These are phyloP conservation scores for Blastomussa wellsi DNA, from an alignment of 92 coral and sea anemone species.

Conservation along the genomic window DNA sequence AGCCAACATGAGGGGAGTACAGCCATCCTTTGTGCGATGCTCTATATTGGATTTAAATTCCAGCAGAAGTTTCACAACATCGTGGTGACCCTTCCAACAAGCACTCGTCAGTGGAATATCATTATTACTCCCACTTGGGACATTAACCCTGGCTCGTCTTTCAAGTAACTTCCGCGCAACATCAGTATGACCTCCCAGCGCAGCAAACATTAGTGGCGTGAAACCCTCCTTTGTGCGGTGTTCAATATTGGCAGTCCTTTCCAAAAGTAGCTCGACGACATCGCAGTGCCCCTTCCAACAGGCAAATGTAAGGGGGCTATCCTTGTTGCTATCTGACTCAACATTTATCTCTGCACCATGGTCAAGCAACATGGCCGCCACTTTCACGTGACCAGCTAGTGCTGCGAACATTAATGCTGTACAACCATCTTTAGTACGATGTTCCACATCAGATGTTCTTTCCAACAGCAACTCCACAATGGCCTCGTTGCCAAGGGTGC, in stretches of 20 bases:
- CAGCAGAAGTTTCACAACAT: conserved; percentile 93
- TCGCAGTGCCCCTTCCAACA: conserved; percentile 99
- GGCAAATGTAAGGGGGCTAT: conserved; percentile 99
- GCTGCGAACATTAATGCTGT: conserved; percentile 99
- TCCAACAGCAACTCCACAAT: conserved; percentile 87
- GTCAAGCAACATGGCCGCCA: conserved; percentile 96
- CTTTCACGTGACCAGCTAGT: conserved; percentile 98
- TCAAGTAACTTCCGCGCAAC: conserved; percentile 95
- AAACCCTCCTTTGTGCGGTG: conserved; percentile 99
- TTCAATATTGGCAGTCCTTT: conserved; percentile 95
- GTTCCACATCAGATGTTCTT: conserved; percentile 91
- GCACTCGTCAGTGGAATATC: conserved; percentile 99
- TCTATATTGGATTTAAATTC: conserved; percentile 93
- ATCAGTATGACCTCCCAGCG: conserved; percentile 98
- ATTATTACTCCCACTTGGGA: conserved; percentile 97
- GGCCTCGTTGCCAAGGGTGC: conserved; percentile 98
- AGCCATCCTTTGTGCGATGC: conserved; percentile 99
- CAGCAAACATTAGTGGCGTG: conserved; percentile 99
- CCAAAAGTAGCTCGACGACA: conserved; percentile 91
- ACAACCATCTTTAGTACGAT: conserved; percentile 99
- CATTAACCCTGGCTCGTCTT: conserved; percentile 92
- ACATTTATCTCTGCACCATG: conserved; percentile 96
- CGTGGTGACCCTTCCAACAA: conserved; percentile 99
- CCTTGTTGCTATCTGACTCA: conserved; percentile 99
- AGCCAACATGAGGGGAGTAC: conserved; percentile 99